These are phyloP conservation scores for Penelope pileata DNA, from an alignment of 2,113 vertebrate genomes.

Conservation along the genomic window DNA sequence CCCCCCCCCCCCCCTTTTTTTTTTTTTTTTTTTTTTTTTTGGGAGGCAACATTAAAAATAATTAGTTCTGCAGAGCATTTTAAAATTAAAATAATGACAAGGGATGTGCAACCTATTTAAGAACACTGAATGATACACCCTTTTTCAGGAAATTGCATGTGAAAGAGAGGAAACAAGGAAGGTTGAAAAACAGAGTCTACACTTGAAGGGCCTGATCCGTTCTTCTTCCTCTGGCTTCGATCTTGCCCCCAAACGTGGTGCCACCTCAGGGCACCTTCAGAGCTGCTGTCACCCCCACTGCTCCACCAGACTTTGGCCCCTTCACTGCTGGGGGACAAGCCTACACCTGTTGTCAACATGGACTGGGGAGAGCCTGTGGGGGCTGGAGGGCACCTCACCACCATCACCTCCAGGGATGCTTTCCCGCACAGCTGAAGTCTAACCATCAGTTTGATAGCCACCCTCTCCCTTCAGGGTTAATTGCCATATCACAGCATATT, in stretches of 20 bases:
- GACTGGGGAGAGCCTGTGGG: neutral
- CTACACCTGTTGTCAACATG: fast-evolving
- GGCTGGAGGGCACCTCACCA: neutral
- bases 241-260: neutral
- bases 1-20: neutral
- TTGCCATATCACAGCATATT: neutral
- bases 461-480: neutral
- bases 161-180: neutral
- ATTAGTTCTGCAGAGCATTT: constrained; percentile 47
- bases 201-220: neutral
- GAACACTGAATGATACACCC: constrained; percentile 1
- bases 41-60: constrained; percentile 40
- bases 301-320: neutral
- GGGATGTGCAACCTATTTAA: constrained; percentile 17
- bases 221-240: neutral
- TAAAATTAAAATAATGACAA: constrained; percentile 34
- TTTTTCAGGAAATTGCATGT: constrained; percentile 27
- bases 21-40: neutral
- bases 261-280: neutral
- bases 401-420: neutral
- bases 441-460: neutral
- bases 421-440: neutral
- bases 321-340: neutral
- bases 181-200: neutral
- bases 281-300: neutral